phyloP scores from a whole-genome alignment of 1,140 invertebrate genomes.

The Anastrepha obliqua region DNA sequence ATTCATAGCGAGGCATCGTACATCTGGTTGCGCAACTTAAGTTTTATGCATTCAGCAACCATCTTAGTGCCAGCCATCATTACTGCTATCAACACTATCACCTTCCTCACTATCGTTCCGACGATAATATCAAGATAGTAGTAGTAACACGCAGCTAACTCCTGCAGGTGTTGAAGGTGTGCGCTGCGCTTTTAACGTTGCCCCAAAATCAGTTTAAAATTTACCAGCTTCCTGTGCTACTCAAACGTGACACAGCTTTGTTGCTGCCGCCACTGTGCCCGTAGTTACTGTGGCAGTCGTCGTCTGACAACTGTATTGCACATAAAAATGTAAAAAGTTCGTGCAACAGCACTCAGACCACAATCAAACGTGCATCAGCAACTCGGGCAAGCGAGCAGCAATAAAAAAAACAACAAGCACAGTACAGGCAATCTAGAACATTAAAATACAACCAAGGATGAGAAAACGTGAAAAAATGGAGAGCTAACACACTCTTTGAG shows the following conservation, averaged over 20 bases:
- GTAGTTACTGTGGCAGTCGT: not conserved
- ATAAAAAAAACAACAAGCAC: not conserved
- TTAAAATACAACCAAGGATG: slow-evolving; percentile 1
- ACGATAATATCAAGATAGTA: not conserved
- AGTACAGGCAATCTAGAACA: not conserved
- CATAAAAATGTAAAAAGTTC: slow-evolving; percentile 53
- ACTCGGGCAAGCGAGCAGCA: slow-evolving; percentile 9
- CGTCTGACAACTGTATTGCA: slow-evolving; percentile 43
- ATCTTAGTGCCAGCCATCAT: not conserved
- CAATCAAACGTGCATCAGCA: slow-evolving; percentile 36
- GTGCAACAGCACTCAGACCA: slow-evolving; percentile 25
- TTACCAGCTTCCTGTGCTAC: slow-evolving; percentile 44
- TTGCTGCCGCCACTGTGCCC: not conserved
- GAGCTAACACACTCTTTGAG: not conserved
- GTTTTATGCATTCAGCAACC: not conserved
- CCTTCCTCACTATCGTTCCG: not conserved
- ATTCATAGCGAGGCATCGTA: not conserved
- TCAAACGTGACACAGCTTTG: slow-evolving; percentile 37
- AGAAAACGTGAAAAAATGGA: not conserved
- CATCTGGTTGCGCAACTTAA: not conserved
- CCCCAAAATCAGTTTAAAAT: slow-evolving; percentile 52
- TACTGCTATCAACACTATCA: slow-evolving; percentile 24
- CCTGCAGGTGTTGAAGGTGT: not conserved
- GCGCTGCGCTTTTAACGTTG: not conserved
- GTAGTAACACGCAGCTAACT: not conserved